A percentile compares a stretch with the other conserved stretches of the same genome.
phyloP scores from a whole-genome alignment of 2,888 invertebrate species.

The Bibio marci region DNA sequence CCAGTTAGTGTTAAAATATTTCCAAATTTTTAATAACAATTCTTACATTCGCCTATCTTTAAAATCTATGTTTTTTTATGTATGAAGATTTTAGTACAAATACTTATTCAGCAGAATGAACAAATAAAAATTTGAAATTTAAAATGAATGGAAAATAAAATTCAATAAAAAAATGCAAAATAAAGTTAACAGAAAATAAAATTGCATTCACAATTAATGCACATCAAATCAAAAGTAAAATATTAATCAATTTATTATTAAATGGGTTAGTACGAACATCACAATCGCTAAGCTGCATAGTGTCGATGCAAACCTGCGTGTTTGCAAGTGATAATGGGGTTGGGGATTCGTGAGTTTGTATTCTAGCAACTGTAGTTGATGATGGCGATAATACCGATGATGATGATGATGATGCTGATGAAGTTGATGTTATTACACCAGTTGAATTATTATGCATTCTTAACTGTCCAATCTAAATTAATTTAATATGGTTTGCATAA shows the following conservation, averaged over 20 bases:
- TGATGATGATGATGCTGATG: slow-evolving; percentile 12
- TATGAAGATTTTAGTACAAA: no score
- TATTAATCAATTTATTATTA: no score
- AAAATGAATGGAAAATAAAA: slow-evolving; percentile 6
- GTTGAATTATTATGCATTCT: slow-evolving; percentile 22
- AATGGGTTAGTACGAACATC: slow-evolving; percentile 57
- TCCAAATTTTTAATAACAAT: no score
- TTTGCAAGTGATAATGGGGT: slow-evolving; percentile 27
- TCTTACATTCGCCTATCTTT: no score
- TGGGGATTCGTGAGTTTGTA: slow-evolving; percentile 29
- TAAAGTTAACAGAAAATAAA: not conserved
- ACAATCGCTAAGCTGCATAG: slow-evolving; percentile 54
- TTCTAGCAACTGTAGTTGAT: slow-evolving; percentile 17
- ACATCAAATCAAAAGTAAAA: no score
- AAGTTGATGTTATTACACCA: slow-evolving; percentile 18
- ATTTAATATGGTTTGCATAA: not conserved
- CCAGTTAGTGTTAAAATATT: no score
- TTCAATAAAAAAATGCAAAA: slow-evolving; percentile 7
- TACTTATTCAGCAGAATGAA: no score
- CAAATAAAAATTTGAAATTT: no score
- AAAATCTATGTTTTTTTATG: no score
- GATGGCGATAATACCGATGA: slow-evolving; percentile 4
- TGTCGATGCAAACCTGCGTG: slow-evolving; percentile 64
- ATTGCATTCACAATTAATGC: not conserved
- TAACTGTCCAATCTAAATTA: slow-evolving; percentile 25